Evolutionary conservation across 2,888 invertebrate species (phyloP).

Genomic region (Onthophagus sagittarius): DNA sequence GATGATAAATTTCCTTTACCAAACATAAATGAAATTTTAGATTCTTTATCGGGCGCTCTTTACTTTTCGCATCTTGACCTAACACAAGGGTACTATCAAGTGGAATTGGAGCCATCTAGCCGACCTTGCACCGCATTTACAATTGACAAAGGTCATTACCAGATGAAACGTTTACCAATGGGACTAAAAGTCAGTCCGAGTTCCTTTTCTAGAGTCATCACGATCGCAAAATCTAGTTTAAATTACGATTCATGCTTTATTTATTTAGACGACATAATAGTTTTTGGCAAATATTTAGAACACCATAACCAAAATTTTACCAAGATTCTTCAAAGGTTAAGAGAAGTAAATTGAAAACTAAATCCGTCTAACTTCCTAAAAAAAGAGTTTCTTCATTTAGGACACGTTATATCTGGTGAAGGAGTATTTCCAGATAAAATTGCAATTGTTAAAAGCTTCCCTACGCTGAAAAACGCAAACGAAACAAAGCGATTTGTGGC

Average conservation of each 20-base stretch:
- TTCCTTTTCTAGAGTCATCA: constrained; percentile 10
- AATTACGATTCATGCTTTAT: constrained; percentile 30
- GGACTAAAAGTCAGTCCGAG: background rate
- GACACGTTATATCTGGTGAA: constrained; percentile 20
- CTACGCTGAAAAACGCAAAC: constrained; percentile 26
- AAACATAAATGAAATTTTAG: constrained; percentile 32
- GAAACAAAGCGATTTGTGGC: constrained; percentile 27
- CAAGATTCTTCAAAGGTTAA: constrained; percentile 19
- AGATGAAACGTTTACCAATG: constrained; percentile 1
- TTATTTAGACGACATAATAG: constrained; percentile 36
- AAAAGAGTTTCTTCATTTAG: constrained; percentile 27
- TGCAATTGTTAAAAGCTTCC: constrained; percentile 20
- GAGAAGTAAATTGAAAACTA: too few species aligned
- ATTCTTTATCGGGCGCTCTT: constrained; percentile 32
- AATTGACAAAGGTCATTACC: background rate
- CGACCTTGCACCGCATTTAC: background rate
- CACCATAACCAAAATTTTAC: constrained; percentile 28
- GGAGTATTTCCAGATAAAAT: constrained; percentile 23
- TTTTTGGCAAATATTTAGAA: constrained; percentile 28
- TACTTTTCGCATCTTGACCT: constrained; percentile 32
- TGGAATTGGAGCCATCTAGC: constrained; percentile 19
- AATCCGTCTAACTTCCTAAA: constrained; percentile 19
- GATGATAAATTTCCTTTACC: constrained; percentile 30
- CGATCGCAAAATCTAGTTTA: constrained; percentile 31
- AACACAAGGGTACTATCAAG: constrained; percentile 38